phyloP scores from a whole-genome alignment of 2,113 vertebrate genomes.

The Chaenocephalus aceratus region DNA sequence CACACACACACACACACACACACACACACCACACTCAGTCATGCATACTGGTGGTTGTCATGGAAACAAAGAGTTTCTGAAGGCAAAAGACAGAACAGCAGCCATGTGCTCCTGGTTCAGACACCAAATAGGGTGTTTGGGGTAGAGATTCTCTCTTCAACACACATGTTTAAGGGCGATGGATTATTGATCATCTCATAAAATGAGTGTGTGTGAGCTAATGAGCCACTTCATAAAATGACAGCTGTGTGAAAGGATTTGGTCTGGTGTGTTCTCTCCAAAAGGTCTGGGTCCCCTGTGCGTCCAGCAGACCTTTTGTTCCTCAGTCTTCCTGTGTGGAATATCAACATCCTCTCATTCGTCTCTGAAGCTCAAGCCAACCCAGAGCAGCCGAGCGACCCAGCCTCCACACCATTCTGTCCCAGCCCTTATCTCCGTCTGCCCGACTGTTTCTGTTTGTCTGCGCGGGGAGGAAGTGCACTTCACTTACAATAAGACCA shows the following conservation, averaged over 20 bases:
- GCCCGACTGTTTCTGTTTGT: not conserved
- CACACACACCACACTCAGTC: not conserved
- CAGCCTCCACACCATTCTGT: not conserved
- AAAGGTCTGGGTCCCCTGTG: conserved; percentile 16
- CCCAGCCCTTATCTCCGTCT: not conserved
- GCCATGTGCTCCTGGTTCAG: conserved; percentile 35
- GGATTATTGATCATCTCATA: too few species aligned
- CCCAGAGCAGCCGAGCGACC: not conserved
- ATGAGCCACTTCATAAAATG: not conserved
- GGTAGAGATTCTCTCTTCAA: too few species aligned
- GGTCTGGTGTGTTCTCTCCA: not conserved
- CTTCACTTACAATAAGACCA: not conserved
- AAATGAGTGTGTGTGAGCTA: not conserved
- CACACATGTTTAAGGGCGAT: too few species aligned
- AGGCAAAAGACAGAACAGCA: conserved; percentile 1
- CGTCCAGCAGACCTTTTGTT: conserved; percentile 49
- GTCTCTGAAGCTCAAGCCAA: conserved; percentile 12
- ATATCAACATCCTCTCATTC: conserved; percentile 73
- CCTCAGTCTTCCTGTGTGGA: conserved; percentile 68
- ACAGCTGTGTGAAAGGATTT: not conserved
- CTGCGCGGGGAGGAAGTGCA: not conserved
- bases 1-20: not conserved
- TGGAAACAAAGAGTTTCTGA: conserved; percentile 64
- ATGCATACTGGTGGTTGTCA: conserved; percentile 61
- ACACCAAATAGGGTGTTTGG: not conserved